A percentile compares a stretch with the other conserved stretches of the same genome.
Conservation (phyloP, 2,797 vertebrate genomes). For the Cephalopachus bancanus region DNA sequence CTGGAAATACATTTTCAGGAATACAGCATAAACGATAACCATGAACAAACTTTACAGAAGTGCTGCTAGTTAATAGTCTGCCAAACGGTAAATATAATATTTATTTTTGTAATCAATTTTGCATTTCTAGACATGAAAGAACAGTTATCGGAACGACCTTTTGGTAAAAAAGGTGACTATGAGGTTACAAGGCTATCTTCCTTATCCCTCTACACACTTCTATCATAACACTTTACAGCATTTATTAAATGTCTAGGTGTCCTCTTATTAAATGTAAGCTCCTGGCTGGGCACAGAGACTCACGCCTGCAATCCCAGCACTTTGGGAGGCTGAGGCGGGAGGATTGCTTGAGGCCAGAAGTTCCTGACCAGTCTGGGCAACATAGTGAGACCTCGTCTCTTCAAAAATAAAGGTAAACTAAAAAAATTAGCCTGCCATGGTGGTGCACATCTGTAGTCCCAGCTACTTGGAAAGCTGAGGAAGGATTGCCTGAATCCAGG, state of each 20-base stretch:
- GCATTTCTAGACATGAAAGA: slow-evolving; percentile 38
- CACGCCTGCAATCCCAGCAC: too few relatives aligned
- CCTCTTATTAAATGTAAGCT: not conserved
- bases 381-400: too few relatives aligned
- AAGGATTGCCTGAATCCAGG: too few relatives aligned
- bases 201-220: not conserved
- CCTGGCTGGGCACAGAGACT: too few relatives aligned
- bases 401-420: too few relatives aligned
- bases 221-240: not conserved
- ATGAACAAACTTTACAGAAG: slow-evolving; percentile 7
- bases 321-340: too few relatives aligned
- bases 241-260: not conserved
- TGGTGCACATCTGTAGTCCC: too few relatives aligned
- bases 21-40: slow-evolving; percentile 22
- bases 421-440: too few relatives aligned
- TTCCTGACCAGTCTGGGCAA: too few relatives aligned
- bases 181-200: not conserved
- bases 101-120: slow-evolving; percentile 37
- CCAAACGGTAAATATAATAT: slow-evolving; percentile 17
- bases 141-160: not conserved
- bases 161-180: not conserved
- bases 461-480: too few relatives aligned
- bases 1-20: slow-evolving; percentile 45
- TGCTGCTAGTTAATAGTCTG: slow-evolving; percentile 17
- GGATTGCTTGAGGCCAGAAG: too few relatives aligned